Evolutionary conservation across 1,140 invertebrate genomes (phyloP).

Genomic region (Heliconius hewitsoni): DNA sequence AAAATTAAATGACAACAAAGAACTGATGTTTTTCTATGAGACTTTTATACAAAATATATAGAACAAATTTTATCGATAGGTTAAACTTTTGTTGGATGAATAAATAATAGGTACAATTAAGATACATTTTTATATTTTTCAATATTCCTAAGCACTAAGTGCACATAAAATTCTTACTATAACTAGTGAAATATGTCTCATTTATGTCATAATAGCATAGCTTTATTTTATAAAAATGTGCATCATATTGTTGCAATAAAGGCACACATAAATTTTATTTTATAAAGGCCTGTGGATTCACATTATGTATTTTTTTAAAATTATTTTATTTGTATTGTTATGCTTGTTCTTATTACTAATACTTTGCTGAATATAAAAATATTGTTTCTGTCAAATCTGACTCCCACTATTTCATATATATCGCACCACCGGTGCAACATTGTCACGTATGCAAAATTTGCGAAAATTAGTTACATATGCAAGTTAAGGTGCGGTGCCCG

Average conservation of each 20-base stretch:
- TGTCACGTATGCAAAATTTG: no score
- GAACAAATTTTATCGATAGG: no score
- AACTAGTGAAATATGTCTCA: neutral
- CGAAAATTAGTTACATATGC: no score
- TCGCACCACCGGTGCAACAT: neutral
- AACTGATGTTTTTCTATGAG: no score
- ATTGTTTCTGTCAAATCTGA: neutral
- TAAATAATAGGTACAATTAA: neutral
- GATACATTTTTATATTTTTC: neutral
- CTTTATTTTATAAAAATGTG: constrained; percentile 15
- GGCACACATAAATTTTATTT: constrained; percentile 26
- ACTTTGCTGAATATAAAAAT: neutral
- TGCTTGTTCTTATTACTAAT: neutral
- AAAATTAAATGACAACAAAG: no score
- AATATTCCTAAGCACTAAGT: neutral
- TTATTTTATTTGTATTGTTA: neutral
- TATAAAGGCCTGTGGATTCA: constrained; percentile 3
- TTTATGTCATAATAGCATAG: constrained; percentile 1
- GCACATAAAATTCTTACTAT: constrained; percentile 21
- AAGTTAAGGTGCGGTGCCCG: no score
- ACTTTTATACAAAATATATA: no score
- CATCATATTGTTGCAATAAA: constrained; percentile 31
- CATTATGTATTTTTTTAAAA: neutral
- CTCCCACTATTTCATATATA: neutral
- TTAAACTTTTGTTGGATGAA: neutral